A percentile compares a stretch with the other conserved stretches of the same genome.
Evolutionary conservation across 1,140 invertebrate species (phyloP).

Genomic region (Drosophila hydei): DNA sequence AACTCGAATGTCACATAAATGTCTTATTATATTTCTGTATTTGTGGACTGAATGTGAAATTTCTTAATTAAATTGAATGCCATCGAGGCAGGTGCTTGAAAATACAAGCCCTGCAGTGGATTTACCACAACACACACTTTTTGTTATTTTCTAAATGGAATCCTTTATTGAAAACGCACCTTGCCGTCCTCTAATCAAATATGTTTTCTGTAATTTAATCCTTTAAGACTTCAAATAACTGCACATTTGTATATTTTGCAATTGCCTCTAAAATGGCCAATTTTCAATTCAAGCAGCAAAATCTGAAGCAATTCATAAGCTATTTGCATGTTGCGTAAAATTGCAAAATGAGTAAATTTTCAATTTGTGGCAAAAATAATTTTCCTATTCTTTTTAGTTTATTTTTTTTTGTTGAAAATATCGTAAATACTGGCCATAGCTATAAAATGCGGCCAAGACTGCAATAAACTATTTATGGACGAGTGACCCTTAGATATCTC

Average conservation of each 20-base stretch:
- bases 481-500: slow-evolving; percentile 7
- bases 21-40: neutral
- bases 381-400: slow-evolving; percentile 7
- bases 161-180: too few relatives aligned
- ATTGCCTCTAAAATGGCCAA: too few relatives aligned
- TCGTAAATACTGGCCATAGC: neutral
- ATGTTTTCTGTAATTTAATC: too few relatives aligned
- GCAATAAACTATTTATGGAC: slow-evolving; percentile 8
- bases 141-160: too few relatives aligned
- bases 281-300: neutral
- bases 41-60: neutral
- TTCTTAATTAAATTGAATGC: neutral
- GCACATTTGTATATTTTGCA: too few relatives aligned
- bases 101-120: too few relatives aligned
- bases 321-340: neutral
- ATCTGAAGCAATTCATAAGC: neutral
- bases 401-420: neutral
- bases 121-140: too few relatives aligned
- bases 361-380: slow-evolving; percentile 6
- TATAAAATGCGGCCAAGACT: slow-evolving; percentile 7
- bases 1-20: neutral
- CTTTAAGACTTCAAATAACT: too few relatives aligned
- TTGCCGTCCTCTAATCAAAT: too few relatives aligned
- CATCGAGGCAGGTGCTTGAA: neutral
- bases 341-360: slow-evolving; percentile 1